Evolutionary conservation across 35 echinoderm and acorn worm genomes (phyloP), one percentile per base, ranked within the genome.

Genomic region (Ophioderma brevispina): DNA sequence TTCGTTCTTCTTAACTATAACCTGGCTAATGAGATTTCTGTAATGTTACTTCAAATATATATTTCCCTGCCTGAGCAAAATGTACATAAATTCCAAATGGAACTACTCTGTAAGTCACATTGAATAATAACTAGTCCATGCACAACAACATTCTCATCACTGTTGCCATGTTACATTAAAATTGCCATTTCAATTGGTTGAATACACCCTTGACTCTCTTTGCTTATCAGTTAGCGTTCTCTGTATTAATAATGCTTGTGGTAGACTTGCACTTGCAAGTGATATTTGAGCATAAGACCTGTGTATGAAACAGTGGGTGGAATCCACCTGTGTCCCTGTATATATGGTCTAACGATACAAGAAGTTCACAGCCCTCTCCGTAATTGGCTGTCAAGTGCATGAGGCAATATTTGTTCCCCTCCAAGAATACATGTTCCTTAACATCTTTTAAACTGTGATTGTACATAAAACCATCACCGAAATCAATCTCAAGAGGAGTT

Each of bases 361-460:
- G 36, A n/a, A 99, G 88, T 17, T 77, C 79, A 78, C 97, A 99
- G 25, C 97, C 89, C 34, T 93, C 91, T 23, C 97, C 97, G 33
- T 95, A 99, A 82, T 84, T 95, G 5, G 97, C 90, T 0, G 91
- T 92, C 14, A 95, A 77, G 76, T 95, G 91, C 39, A 99, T 80
- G 39, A 87, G 86, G 0, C 64, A 21, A 35, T 91, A 82, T 0
- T 52, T 76, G n/a, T 8, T 40, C 0, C 90, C 90, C 3, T 90
- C 93, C 4, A 59, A 81, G 33, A 98, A 95, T 41, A 99, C 90
- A 0, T 90, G 91, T 78, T 95, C 88, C 64, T 99, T 99, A 59
- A 91, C 76, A 33, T 95, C 97, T 18, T 85, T 77, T 13, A 99
- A 87, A 84, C 78, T 84, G 49, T 93, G 94, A 76, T 90, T 88